These are phyloP conservation scores for Cuniculus paca DNA, from an alignment of 2,797 vertebrate species.

Conservation along the genomic window DNA sequence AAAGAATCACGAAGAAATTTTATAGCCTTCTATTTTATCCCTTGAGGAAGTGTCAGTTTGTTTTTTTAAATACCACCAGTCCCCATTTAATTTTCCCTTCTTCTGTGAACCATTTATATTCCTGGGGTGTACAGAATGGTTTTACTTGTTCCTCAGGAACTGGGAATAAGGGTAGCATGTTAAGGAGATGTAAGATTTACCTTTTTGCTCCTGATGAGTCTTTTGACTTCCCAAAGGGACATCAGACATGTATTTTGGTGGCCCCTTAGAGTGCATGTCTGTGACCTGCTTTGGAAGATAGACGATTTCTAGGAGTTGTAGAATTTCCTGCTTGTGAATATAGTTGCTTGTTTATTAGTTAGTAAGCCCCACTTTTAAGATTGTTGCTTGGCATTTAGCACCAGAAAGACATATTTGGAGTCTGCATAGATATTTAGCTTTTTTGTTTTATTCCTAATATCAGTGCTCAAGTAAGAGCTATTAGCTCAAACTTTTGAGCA, in stretches of 20 bases:
- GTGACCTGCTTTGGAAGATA: not conserved
- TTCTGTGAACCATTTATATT: not conserved
- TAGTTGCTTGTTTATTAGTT: not conserved
- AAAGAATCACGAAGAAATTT: not conserved
- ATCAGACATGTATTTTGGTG: not conserved
- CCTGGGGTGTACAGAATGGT: not conserved
- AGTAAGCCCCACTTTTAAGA: not conserved
- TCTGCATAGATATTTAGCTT: not conserved
- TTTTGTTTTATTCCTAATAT: not conserved
- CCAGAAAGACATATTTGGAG: not conserved
- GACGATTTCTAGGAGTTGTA: not conserved
- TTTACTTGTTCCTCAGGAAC: not conserved
- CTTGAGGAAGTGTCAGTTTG: not conserved
- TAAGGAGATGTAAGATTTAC: not conserved
- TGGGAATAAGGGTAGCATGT: not conserved
- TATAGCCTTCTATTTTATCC: not conserved
- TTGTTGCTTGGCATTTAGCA: not conserved
- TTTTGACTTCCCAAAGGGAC: not conserved
- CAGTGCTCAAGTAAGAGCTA: not conserved
- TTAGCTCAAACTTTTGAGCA: not conserved
- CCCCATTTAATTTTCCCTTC: not conserved
- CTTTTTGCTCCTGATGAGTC: not conserved
- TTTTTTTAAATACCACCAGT: not conserved
- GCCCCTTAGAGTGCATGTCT: not conserved
- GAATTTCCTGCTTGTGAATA: too few relatives aligned